Conservation (phyloP, 1,140 invertebrate species). For the Panulirus ornatus region DNA sequence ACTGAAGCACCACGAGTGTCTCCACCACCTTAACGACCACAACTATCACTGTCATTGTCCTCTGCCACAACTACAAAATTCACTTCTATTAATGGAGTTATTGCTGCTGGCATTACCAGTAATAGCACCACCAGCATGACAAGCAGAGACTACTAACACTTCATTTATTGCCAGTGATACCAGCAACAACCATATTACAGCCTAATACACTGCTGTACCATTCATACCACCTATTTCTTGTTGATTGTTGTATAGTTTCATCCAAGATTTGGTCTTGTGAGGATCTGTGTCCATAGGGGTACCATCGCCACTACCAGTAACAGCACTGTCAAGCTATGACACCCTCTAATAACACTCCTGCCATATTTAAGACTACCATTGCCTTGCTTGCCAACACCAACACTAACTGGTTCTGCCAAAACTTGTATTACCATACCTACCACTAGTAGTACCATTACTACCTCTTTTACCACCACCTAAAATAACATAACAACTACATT, state of each 20-base stretch:
- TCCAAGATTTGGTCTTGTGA: no score
- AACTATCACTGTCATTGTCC: not conserved
- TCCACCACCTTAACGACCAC: not conserved
- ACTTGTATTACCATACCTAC: not conserved
- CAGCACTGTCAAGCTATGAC: not conserved
- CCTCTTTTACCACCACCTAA: not conserved
- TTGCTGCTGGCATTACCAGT: not conserved
- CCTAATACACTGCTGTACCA: not conserved
- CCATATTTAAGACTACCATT: not conserved
- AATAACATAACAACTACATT: not conserved
- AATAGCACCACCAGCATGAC: not conserved
- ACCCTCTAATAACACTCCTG: not conserved
- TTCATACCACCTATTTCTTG: not conserved
- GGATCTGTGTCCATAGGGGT: no score
- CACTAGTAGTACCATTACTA: constrained; percentile 11
- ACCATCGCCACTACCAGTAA: not conserved
- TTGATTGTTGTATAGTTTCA: no score
- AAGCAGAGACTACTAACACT: not conserved
- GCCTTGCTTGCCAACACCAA: not conserved
- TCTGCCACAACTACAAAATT: no score
- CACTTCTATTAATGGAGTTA: not conserved
- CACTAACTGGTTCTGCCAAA: not conserved
- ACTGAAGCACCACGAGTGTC: not conserved
- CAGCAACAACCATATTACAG: not conserved
- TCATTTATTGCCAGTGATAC: constrained; percentile 11